A percentile compares a stretch with the other conserved stretches of the same genome.
Conservation (phyloP, 2,113 vertebrate species). For the Chunga burmeisteri region DNA sequence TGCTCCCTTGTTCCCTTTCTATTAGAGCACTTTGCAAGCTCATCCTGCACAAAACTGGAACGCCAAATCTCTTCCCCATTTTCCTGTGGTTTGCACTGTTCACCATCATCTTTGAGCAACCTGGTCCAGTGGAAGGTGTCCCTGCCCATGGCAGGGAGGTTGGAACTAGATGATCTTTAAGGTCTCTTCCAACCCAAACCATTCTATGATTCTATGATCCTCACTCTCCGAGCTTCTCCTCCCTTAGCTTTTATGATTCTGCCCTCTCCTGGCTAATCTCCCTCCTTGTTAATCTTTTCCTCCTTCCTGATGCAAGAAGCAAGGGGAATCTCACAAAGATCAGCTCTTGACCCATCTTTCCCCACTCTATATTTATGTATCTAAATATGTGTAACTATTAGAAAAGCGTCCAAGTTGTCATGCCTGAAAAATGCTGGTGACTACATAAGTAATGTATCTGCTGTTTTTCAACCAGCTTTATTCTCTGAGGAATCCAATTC, state of each 20-base stretch:
- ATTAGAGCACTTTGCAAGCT: background rate
- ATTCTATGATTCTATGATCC: background rate
- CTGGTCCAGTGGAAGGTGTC: too few relatives aligned
- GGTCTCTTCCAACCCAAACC: too few relatives aligned
- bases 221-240: background rate
- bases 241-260: constrained; percentile 41
- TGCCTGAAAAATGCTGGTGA: background rate
- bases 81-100: background rate
- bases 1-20: background rate
- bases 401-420: background rate
- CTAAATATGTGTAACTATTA: background rate
- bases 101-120: background rate
- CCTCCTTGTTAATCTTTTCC: background rate
- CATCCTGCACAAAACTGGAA: background rate
- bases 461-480: background rate
- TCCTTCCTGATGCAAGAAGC: background rate
- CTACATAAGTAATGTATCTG: background rate
- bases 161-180: too few relatives aligned
- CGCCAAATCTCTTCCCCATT: background rate
- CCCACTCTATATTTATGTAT: background rate
- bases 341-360: background rate
- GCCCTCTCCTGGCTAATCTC: constrained; percentile 49
- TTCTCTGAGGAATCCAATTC: background rate
- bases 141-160: too few relatives aligned
- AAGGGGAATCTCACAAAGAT: background rate